A percentile compares a stretch with the other conserved stretches of the same genome.
Evolutionary conservation across 2,888 invertebrate species (phyloP).

Genomic region (Scrobipalpa atriplicella): DNA sequence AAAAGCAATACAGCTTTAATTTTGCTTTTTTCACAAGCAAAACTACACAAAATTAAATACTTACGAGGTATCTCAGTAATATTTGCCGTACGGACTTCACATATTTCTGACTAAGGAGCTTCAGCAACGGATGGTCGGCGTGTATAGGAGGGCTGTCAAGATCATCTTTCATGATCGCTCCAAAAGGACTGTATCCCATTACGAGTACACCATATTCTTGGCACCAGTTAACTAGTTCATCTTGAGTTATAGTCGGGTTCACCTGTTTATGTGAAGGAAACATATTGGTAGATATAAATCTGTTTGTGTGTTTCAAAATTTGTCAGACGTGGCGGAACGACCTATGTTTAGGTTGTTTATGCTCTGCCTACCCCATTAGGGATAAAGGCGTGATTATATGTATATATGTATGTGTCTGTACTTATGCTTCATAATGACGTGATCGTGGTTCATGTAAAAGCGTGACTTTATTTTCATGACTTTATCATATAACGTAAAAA

Average conservation of each 20-base stretch:
- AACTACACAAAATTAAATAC: too few species aligned
- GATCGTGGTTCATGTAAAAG: too few species aligned
- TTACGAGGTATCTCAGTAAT: conserved; percentile 85
- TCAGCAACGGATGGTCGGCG: conserved; percentile 77
- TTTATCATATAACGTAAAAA: too few species aligned
- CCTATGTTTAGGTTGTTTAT: too few species aligned
- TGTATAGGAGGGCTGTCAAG: conserved; percentile 70
- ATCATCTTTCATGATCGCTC: conserved; percentile 70
- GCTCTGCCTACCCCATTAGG: too few species aligned
- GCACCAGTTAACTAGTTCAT: conserved; percentile 87
- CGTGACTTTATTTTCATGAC: too few species aligned
- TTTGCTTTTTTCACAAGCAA: too few species aligned
- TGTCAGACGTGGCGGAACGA: background rate
- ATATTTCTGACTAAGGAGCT: conserved; percentile 81
- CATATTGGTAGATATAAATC: background rate
- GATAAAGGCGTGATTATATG: too few species aligned
- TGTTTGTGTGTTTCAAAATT: too few species aligned
- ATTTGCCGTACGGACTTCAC: conserved; percentile 86
- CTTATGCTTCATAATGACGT: too few species aligned
- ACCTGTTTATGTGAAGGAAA: conserved; percentile 75
- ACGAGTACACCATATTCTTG: conserved; percentile 85
- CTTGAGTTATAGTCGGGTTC: conserved; percentile 88
- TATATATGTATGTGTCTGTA: too few species aligned
- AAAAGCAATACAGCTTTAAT: too few species aligned
- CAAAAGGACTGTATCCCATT: conserved; percentile 89